These are phyloP conservation scores for Crenuchus spilurus DNA, from an alignment of 2,797 vertebrate species.

Conservation along the genomic window DNA sequence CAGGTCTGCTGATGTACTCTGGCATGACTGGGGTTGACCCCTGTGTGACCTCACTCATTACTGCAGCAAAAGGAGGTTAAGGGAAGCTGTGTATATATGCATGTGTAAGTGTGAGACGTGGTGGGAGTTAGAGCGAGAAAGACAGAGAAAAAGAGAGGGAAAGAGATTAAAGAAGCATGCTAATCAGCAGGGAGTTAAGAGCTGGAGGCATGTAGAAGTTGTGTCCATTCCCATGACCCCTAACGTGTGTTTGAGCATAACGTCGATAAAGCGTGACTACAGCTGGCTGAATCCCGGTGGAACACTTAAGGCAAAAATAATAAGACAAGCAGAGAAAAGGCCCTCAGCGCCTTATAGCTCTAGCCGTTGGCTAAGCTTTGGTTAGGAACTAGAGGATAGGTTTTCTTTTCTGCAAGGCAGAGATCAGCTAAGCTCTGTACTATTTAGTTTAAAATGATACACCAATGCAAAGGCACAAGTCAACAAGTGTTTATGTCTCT, in stretches of 20 bases:
- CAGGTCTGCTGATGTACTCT: conserved; percentile 39
- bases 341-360: background rate
- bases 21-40: conserved; percentile 64
- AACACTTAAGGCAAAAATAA: conserved; percentile 15
- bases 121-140: conserved; percentile 1
- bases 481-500: no score
- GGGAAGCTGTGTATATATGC: conserved; percentile 24
- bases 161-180: conserved; percentile 36
- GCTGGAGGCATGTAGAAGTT: conserved; percentile 38
- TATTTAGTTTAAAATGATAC: background rate
- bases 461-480: background rate
- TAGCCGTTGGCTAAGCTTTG: conserved; percentile 13
- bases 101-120: conserved; percentile 9
- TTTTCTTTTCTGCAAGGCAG: background rate
- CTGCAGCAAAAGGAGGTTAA: conserved; percentile 47
- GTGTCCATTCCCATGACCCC: conserved; percentile 41
- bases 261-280: conserved; percentile 16
- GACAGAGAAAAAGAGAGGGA: conserved; percentile 14
- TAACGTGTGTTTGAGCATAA: conserved; percentile 41
- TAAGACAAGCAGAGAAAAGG: background rate
- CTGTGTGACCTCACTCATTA: conserved; percentile 70
- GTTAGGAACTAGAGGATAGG: conserved; percentile 18
- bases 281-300: background rate
- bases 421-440: background rate
- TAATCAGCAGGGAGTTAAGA: conserved; percentile 45